Evolutionary conservation across 2,888 invertebrate genomes (phyloP).

Genomic region (Gisinianus flammeolus): DNA sequence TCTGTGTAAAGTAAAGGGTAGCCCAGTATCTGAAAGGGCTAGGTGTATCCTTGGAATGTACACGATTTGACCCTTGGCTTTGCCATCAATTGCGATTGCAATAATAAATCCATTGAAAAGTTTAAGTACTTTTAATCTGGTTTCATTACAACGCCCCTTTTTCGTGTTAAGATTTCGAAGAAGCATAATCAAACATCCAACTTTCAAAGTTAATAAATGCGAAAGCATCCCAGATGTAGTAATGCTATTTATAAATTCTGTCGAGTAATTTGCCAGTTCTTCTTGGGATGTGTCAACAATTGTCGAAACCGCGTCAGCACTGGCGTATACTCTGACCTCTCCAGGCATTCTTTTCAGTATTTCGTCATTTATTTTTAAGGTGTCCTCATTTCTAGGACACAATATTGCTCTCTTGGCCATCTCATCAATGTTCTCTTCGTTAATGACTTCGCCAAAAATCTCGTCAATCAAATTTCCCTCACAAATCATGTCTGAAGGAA

Average conservation of each 20-base stretch:
- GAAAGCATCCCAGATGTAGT: constrained; percentile 12
- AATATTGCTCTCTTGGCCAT: constrained; percentile 28
- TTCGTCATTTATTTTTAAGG: constrained; percentile 17
- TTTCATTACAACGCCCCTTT: constrained; percentile 54
- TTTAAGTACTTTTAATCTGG: constrained; percentile 45
- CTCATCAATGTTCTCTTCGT: not conserved
- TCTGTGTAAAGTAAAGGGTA: constrained; percentile 54
- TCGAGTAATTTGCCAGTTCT: not conserved
- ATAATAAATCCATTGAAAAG: constrained; percentile 43
- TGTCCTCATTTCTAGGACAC: constrained; percentile 32
- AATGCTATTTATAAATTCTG: not conserved
- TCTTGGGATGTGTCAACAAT: not conserved
- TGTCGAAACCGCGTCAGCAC: not conserved
- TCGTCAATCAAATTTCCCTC: not conserved
- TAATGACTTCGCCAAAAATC: constrained; percentile 1
- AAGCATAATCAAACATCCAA: constrained; percentile 52
- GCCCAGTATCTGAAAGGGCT: constrained; percentile 38
- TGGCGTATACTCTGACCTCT: constrained; percentile 13
- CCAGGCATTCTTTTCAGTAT: constrained; percentile 1
- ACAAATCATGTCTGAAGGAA: not conserved
- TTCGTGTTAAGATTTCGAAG: constrained; percentile 50
- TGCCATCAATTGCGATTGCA: constrained; percentile 41
- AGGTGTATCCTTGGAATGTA: constrained; percentile 58
- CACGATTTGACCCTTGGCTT: constrained; percentile 44
- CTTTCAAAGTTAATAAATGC: constrained; percentile 27